A percentile compares a stretch with the other conserved stretches of the same genome.
Evolutionary conservation across 2,113 vertebrate species (phyloP).

Genomic region (Empidonax alnorum): DNA sequence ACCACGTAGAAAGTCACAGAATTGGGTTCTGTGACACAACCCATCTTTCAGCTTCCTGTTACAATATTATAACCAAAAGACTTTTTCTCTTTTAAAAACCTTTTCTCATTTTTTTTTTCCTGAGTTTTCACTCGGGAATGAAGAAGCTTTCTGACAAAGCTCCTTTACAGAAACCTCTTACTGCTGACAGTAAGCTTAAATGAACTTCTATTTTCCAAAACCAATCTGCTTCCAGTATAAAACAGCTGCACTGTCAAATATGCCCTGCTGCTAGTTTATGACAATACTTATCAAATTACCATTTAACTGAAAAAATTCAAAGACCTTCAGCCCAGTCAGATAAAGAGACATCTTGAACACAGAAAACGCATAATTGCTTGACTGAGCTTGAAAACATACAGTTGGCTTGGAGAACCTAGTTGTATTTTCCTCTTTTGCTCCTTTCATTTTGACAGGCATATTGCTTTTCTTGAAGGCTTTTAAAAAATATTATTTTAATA

Average conservation of each 20-base stretch:
- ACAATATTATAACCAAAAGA: background rate
- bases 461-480: background rate
- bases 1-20: background rate
- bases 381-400: background rate
- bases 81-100: background rate
- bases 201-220: background rate
- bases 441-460: background rate
- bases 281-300: background rate
- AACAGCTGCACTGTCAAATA: background rate
- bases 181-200: conserved; percentile 12
- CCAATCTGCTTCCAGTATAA: background rate
- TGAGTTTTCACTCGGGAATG: background rate
- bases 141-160: conserved; percentile 3
- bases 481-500: background rate
- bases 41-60: background rate
- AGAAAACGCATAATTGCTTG: background rate
- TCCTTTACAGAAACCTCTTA: conserved; percentile 11
- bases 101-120: background rate
- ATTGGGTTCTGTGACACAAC: background rate
- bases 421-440: background rate
- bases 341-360: background rate
- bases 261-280: background rate
- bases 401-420: background rate
- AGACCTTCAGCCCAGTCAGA: background rate
- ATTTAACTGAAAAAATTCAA: conserved; percentile 15